Conservation (phyloP, 2,113 vertebrate species). For the Melospiza melodia region DNA sequence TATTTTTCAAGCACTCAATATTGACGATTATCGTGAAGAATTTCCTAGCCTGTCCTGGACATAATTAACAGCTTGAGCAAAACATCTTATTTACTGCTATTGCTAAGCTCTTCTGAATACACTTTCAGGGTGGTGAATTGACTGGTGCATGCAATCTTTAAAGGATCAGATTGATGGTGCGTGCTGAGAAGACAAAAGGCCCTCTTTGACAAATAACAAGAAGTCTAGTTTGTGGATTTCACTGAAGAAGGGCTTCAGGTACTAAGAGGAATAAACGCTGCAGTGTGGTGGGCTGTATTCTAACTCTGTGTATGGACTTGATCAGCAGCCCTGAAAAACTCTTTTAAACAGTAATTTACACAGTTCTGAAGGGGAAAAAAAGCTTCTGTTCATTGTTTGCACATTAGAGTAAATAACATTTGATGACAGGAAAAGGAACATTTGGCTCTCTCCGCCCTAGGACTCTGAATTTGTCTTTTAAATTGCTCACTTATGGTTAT, state of each 20-base stretch:
- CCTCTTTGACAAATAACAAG: neutral
- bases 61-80: slow-evolving; percentile 61
- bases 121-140: neutral
- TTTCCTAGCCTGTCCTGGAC: slow-evolving; percentile 53
- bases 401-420: slow-evolving; percentile 51
- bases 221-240: neutral
- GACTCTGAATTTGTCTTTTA: slow-evolving; percentile 51
- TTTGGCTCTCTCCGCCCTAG: slow-evolving; percentile 18
- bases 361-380: neutral
- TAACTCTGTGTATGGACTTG: neutral
- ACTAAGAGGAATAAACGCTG: neutral
- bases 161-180: slow-evolving; percentile 2
- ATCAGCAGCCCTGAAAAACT: neutral
- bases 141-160: neutral
- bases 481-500: slow-evolving; percentile 19
- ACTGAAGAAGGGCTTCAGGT: neutral
- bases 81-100: slow-evolving; percentile 34
- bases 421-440: slow-evolving; percentile 53
- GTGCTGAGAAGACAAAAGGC: slow-evolving; percentile 10
- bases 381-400: slow-evolving; percentile 63
- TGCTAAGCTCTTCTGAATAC: slow-evolving; percentile 5
- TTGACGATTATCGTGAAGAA: slow-evolving; percentile 61
- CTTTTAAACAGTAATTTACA: slow-evolving; percentile 15
- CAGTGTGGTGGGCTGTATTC: neutral
- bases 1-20: slow-evolving; percentile 68